A percentile compares a stretch with the other conserved stretches of the same genome.
Conservation (phyloP, 2,113 vertebrate genomes). For the Pyxicephalus adspersus region DNA sequence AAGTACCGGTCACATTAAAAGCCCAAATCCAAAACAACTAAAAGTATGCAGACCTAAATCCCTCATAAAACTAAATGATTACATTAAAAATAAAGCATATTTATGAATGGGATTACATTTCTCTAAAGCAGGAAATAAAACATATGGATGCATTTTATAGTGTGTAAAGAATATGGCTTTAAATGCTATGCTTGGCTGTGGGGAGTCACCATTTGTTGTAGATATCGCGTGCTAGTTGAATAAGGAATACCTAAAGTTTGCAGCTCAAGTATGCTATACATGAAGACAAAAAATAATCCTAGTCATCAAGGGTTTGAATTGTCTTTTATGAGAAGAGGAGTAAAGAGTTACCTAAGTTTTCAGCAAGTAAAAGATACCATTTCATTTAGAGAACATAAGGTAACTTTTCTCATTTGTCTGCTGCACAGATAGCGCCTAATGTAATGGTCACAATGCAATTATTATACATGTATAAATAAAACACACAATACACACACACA, state of each 20-base stretch:
- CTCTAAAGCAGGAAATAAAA: not conserved
- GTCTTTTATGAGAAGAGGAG: too few relatives aligned
- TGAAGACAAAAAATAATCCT: not conserved
- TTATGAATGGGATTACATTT: not conserved
- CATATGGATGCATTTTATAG: not conserved
- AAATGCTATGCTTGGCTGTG: not conserved
- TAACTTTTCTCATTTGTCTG: too few relatives aligned
- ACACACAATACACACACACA: too few relatives aligned
- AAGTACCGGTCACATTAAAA: constrained; percentile 27
- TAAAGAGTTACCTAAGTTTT: too few relatives aligned
- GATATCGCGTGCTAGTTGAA: too few relatives aligned
- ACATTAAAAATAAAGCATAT: not conserved
- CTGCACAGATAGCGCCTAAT: too few relatives aligned
- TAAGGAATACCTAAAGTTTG: too few relatives aligned
- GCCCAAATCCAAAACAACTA: constrained; percentile 10
- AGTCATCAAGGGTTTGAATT: too few relatives aligned
- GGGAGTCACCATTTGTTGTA: not conserved
- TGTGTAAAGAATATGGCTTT: not conserved
- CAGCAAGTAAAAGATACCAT: too few relatives aligned
- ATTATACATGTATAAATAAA: too few relatives aligned
- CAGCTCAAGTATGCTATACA: not conserved
- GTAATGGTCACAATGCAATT: too few relatives aligned
- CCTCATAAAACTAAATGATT: not conserved
- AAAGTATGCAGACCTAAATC: constrained; percentile 3
- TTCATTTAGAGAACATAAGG: too few relatives aligned